Evolutionary conservation across 2,888 invertebrate species (phyloP), one percentile per base, ranked within the genome.

Genomic region (Portevinia maculata): DNA sequence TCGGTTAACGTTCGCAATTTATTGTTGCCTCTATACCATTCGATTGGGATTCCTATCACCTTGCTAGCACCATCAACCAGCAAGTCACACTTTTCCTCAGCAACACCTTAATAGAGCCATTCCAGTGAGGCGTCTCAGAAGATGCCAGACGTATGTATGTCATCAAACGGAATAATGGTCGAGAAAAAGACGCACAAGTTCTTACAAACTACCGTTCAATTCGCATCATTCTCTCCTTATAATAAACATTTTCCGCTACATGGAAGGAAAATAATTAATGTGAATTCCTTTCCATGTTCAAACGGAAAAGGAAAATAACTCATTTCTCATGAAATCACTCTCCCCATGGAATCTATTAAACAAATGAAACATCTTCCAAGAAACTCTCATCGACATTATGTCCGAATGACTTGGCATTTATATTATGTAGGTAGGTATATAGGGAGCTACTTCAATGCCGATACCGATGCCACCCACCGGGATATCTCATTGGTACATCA

Each of bases 311-410:
- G 11, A 7, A 32, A n/a, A 24, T 19, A 44, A 65, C 46, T 24
- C 19, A 60, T 55, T 64, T 71, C 44, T 19, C 48, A 52, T 39
- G 41, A 39, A 52, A 52, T 41, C 19, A 50, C 59, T 19, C 44
- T 24, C 67, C 71, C 50, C 59, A 37, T 76, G 60, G 62, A 78
- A 67, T 62, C 78, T 83, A 78, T 83, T 83, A 78, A 78, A 67
- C 78, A 83, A 83, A 83, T 83, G 78, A 78, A 83, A 83, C 32
- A 62, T 69, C 71, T 83, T 76, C 64, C 53, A 60, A 65, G 55
- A 67, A 65, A n/a, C 65, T 39, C 79, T 70, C 70, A 65, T 64
- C 64, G 64, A 39, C 44, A 73, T 78, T 73, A 60, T 62, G 67
- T 71, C 83, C 78, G 67, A 78, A 50, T 83, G 83, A 83, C 78